Evolutionary conservation across 2,888 invertebrate species (phyloP).

Genomic region (Aelia acuminata): DNA sequence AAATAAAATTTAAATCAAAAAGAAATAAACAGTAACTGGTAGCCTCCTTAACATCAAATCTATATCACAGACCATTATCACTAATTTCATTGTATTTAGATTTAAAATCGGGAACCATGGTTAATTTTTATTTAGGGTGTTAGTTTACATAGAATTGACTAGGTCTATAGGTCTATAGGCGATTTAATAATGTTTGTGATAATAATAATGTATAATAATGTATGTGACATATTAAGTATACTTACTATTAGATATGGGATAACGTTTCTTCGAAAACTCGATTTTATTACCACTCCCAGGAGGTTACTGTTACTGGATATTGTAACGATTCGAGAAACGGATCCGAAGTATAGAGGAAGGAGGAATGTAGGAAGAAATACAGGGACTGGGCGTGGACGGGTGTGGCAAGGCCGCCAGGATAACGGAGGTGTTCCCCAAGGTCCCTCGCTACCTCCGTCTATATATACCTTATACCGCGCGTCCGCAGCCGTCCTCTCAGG

Average conservation of each 20-base stretch:
- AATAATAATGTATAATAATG: no score
- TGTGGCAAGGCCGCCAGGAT: conserved; percentile 52
- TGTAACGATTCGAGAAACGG: conserved; percentile 22
- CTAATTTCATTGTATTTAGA: no score
- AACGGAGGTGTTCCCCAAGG: conserved; percentile 48
- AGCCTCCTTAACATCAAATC: no score
- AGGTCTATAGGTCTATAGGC: no score
- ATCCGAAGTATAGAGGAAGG: neutral
- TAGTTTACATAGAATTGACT: no score
- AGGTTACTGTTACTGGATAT: conserved; percentile 10
- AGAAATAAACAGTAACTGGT: no score
- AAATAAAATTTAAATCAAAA: no score
- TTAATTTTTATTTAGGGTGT: no score
- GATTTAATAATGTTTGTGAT: no score
- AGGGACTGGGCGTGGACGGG: conserved; percentile 50
- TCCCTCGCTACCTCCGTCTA: neutral
- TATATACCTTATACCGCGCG: conserved; percentile 24
- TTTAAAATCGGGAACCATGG: no score
- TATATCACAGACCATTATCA: no score
- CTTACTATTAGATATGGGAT: neutral
- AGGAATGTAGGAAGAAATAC: conserved; percentile 54
- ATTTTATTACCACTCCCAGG: neutral
- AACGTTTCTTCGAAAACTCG: neutral
- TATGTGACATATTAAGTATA: neutral
- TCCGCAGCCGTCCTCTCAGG: neutral